Percentiles rank a stretch among this genome's conserved stretches.
phyloP scores from a whole-genome alignment of 2,113 vertebrate genomes.

The Corythaixoides concolor region DNA sequence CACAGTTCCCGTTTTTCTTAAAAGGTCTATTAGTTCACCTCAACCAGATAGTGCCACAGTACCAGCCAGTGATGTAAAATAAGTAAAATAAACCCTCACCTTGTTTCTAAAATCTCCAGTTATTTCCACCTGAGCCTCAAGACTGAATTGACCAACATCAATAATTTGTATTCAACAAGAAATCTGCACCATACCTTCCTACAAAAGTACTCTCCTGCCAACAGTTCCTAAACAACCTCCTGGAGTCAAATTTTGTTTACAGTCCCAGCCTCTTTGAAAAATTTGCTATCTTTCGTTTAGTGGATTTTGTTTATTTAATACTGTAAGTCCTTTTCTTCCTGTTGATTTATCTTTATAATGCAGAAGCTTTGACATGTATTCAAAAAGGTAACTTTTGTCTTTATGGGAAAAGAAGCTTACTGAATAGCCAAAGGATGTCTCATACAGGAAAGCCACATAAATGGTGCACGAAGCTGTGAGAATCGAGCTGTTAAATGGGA shows the following conservation, averaged over 20 bases:
- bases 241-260: constrained; percentile 1
- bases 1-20: neutral
- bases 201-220: neutral
- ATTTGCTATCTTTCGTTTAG: neutral
- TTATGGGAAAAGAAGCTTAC: constrained; percentile 54
- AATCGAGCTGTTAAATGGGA: constrained; percentile 40
- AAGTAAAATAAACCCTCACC: neutral
- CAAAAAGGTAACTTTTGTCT: constrained; percentile 63
- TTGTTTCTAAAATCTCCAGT: neutral
- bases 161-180: neutral
- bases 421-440: constrained; percentile 60
- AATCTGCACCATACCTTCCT: neutral
- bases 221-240: neutral
- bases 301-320: constrained; percentile 53
- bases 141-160: neutral
- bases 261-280: neutral
- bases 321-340: constrained; percentile 34
- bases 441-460: constrained; percentile 49
- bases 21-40: neutral
- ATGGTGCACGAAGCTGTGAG: constrained; percentile 48
- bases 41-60: neutral
- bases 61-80: neutral
- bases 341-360: constrained; percentile 50
- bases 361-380: constrained; percentile 53
- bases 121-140: neutral